Evolutionary conservation across 1,140 invertebrate genomes (phyloP), one percentile per base, ranked within the genome.

Genomic region (Onthophagus taurus): DNA sequence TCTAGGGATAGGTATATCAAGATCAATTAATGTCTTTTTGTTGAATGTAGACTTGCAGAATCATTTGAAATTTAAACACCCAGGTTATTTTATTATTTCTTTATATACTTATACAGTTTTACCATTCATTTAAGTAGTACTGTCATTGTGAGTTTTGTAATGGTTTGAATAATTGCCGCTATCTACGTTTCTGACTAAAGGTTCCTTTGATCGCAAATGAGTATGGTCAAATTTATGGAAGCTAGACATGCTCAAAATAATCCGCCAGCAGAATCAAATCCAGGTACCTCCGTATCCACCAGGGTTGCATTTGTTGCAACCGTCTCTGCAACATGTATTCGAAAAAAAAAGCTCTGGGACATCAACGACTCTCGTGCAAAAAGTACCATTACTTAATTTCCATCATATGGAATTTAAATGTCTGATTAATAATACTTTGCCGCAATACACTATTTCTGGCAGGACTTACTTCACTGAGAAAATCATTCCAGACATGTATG

Each of bases 351-450:
- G 16, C 31, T 34, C 12, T 34, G 31, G 31, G 31, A 34, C 16
- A 34, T 34, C 16, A 34, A 34, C 16, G 31, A 34, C 16, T 9
- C 8, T 14, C 12, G 16, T 9, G 11, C n/a, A 34, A 34, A 34
- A 34, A 34, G 16, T 34, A 34, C 16, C 31, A 34, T 16, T 12
- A 14, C 31, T 34, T 34, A 16, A 34, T 34, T 34, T 11, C 13
- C 26, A 29, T 29, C 26, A 29, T 29, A 12, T 29, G 12, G 31
- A 14, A 9, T 34, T 34, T 34, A 34, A 17, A 34, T 9, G 31
- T 14, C 31, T 34, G 11, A 34, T 34, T 34, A 34, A 34, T 34
- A 34, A 17, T 17, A 14, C 16, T 34, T 34, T 34, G 31, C 31
- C 31, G 31, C 31, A 17, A 17, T 34, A 34, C 16, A 34, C 12